phyloP scores from a whole-genome alignment of 2,888 invertebrate species.

The Nineta flava region DNA sequence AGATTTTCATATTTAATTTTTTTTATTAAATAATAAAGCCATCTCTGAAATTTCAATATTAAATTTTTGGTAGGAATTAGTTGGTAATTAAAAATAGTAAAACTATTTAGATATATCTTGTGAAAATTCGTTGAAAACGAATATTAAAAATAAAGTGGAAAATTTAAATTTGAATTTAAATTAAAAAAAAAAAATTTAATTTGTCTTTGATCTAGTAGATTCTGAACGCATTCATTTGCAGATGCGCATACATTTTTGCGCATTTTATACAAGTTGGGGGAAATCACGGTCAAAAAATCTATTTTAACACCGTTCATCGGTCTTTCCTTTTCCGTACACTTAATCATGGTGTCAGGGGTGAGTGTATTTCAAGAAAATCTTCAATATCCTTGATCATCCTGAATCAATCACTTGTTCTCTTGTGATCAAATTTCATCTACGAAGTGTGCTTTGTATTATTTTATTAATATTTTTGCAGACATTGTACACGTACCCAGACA shows the following conservation, averaged over 20 bases:
- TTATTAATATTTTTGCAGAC: conserved; percentile 49
- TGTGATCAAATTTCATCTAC: neutral
- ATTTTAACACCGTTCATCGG: conserved; percentile 1
- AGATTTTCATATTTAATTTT: no score
- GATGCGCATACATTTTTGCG: neutral
- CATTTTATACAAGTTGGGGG: neutral
- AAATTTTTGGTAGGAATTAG: no score
- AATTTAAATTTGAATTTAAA: no score
- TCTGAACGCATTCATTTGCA: no score
- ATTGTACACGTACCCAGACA: conserved; percentile 94
- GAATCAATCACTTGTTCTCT: neutral
- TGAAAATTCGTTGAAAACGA: no score
- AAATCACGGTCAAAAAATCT: conserved; percentile 15
- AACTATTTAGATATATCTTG: no score
- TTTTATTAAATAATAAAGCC: no score
- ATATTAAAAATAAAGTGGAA: no score
- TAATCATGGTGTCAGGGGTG: conserved; percentile 35
- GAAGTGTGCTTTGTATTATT: neutral
- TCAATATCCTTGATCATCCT: conserved; percentile 8
- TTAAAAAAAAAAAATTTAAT: no score
- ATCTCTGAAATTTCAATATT: no score
- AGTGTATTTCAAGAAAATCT: conserved; percentile 23
- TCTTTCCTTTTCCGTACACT: conserved; percentile 25
- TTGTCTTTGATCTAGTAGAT: no score
- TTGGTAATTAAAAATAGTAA: no score